Conservation (phyloP, 2,888 invertebrate species). For the Perizoma flavofasciatum region DNA sequence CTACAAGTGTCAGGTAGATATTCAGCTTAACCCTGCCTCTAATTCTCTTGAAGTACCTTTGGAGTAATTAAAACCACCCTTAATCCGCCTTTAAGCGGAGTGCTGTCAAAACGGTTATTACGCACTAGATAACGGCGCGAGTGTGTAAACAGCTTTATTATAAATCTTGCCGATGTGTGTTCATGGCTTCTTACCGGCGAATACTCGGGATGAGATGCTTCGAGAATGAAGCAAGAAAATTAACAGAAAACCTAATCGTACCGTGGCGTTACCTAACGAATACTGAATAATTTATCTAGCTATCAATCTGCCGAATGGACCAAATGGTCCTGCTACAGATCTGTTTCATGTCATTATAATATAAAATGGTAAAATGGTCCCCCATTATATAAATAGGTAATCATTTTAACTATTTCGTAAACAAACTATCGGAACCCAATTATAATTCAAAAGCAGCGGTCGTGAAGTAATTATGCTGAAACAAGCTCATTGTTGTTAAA, state of each 20-base stretch:
- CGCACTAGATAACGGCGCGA: constrained; percentile 12
- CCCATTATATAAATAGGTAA: no score
- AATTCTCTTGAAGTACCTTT: constrained; percentile 4
- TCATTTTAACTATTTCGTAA: neutral
- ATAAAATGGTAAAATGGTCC: no score
- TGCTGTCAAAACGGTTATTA: constrained; percentile 10
- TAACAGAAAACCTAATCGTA: neutral
- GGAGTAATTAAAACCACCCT: constrained; percentile 14
- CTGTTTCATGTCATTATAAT: no score
- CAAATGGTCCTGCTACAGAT: no score
- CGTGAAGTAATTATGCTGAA: constrained; percentile 10
- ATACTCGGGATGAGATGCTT: neutral
- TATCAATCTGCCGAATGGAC: no score
- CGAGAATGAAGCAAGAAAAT: neutral
- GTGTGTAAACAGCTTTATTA: constrained; percentile 24
- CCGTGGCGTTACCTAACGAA: no score
- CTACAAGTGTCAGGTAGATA: no score
- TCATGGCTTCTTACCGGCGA: constrained; percentile 4
- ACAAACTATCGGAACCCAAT: constrained; percentile 8
- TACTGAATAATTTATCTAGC: no score
- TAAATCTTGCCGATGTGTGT: constrained; percentile 7
- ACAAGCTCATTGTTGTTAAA: constrained; percentile 16
- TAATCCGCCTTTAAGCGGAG: constrained; percentile 5
- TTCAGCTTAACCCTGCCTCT: neutral
- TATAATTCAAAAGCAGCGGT: constrained; percentile 4